Evolutionary conservation across 2,888 invertebrate genomes (phyloP), one percentile per base, ranked within the genome.

Genomic region (Panorpa germanica): DNA sequence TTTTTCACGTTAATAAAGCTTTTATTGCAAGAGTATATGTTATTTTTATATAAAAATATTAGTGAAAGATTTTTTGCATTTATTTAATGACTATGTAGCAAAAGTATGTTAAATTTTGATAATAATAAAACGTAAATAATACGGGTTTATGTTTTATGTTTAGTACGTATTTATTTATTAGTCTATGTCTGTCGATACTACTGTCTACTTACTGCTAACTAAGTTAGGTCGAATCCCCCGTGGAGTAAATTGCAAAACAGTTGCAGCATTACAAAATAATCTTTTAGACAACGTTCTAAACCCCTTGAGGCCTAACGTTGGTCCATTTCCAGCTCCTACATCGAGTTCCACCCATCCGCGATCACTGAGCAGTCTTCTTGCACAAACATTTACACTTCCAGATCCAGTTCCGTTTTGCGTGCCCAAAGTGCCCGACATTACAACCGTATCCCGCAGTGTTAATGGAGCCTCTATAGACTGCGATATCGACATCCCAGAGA

Each of bases 401-500:
- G 38, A 47, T 43, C 81, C 86, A 37, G 72, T 80, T 11, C 93
- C 91, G 61, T 93, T 93, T 41, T 83, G 77, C 2, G 83, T 80
- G 32, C 70, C 73, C 31, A 86, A 61, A 42, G 77, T 74, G 5
- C 86, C 86, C 7, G 80, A 74, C 43, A 95, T 57, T 1, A 76
- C 75, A 39, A 81, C 68, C 2, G 86, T 88, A 44, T 95, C 83
- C 41, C 74, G 71, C 29, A 74, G 54, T 1, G 90, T 88, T 14
- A 95, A 58, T 0, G 93, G 93, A 25, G 86, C 81, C 50, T 95
- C 91, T 26, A 95, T 82, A 0, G 90, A 88, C 49, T 93, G 91
- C 12, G 75, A 70, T 46, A 93, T 78, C 25, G 76, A 77, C 80
- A 93, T 86, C 7, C 82, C 82, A n/a, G 81, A 85, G 18, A 93